phyloP scores from a whole-genome alignment of 2,113 vertebrate genomes.

The Megaceryle maxima region DNA sequence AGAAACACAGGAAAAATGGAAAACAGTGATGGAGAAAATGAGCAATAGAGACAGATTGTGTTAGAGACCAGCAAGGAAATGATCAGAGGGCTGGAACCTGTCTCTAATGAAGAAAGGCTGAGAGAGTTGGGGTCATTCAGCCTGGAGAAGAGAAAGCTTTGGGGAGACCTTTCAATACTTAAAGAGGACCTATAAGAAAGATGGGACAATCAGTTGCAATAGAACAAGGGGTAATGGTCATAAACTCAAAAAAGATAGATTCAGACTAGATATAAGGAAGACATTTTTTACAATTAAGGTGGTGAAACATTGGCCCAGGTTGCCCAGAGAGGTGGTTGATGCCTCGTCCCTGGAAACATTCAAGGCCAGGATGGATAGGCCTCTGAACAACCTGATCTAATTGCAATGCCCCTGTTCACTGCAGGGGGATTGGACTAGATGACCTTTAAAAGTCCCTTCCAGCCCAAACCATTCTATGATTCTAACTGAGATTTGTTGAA shows the following conservation, averaged over 20 bases:
- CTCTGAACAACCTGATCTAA: background rate
- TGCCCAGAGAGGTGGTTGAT: background rate
- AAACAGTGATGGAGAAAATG: background rate
- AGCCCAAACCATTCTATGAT: background rate
- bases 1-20: background rate
- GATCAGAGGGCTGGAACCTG: background rate
- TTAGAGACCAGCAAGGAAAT: background rate
- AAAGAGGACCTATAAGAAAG: too few relatives aligned
- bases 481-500: background rate
- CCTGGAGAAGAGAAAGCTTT: too few relatives aligned
- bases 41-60: background rate
- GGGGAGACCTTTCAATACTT: too few relatives aligned
- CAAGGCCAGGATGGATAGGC: background rate
- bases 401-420: background rate
- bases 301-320: background rate
- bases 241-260: background rate
- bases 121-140: background rate
- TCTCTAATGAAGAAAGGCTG: background rate
- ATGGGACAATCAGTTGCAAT: too few relatives aligned
- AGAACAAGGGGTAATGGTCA: background rate
- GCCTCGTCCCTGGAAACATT: background rate
- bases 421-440: background rate
- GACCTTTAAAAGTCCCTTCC: background rate
- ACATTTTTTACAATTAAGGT: background rate
- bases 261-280: background rate